Percentiles rank a stretch among this genome's conserved stretches.
Conservation (phyloP, 2,113 vertebrate genomes). For the Montifringilla adamsi region DNA sequence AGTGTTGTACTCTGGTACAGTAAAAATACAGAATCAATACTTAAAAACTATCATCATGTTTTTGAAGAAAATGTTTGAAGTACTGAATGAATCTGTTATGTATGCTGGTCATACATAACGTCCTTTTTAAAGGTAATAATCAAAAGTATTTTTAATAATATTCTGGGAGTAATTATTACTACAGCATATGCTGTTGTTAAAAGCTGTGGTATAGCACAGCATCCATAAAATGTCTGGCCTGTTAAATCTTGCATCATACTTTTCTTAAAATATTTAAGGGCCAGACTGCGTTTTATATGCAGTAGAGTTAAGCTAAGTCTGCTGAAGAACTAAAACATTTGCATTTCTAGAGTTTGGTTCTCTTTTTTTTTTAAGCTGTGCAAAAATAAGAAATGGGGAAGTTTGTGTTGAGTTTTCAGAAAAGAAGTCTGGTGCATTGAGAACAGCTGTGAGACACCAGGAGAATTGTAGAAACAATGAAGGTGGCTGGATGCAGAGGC, state of each 20-base stretch:
- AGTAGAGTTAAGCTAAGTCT: conserved; percentile 46
- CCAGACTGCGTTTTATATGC: neutral
- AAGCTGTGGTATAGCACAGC: conserved; percentile 2
- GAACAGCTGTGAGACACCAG: conserved; percentile 67
- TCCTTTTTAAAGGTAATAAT: neutral
- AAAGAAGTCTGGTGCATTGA: conserved; percentile 68
- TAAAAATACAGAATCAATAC: neutral
- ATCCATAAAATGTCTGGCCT: neutral
- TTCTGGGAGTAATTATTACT: neutral
- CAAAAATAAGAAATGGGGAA: conserved; percentile 70
- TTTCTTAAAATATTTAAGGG: neutral
- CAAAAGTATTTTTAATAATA: neutral
- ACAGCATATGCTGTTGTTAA: neutral
- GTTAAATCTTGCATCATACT: neutral
- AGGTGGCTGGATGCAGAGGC: conserved; percentile 67
- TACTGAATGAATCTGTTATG: neutral
- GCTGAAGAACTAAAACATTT: conserved; percentile 39
- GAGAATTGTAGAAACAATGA: conserved; percentile 65
- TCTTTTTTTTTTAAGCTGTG: conserved; percentile 31
- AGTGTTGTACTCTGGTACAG: neutral
- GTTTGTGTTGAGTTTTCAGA: conserved; percentile 71
- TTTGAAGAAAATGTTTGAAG: neutral
- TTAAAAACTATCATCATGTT: neutral
- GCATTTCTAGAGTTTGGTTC: conserved; percentile 56
- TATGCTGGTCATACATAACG: neutral